A percentile compares a stretch with the other conserved stretches of the same genome.
These are phyloP conservation scores for Oscheius sp. DNA, from an alignment of 1,140 invertebrate species.

Conservation along the genomic window DNA sequence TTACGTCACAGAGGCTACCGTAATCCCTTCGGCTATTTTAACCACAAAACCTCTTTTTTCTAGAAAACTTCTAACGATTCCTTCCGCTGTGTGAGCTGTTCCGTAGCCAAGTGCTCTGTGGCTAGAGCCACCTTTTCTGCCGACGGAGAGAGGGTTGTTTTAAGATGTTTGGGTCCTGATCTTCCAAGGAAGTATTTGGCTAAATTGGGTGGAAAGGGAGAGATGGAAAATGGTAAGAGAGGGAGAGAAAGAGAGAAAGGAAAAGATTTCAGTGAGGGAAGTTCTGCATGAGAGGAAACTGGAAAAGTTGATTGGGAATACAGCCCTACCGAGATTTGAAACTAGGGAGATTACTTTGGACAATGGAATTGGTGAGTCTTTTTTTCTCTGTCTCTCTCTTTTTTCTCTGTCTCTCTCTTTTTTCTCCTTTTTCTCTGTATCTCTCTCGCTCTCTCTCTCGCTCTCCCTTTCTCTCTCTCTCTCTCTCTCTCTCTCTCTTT, in stretches of 20 bases:
- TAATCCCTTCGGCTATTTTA: neutral
- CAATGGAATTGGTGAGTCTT: neutral
- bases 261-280: neutral
- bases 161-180: constrained; percentile 24
- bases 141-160: constrained; percentile 32
- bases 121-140: constrained; percentile 11
- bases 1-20: constrained; percentile 6
- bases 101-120: constrained; percentile 36
- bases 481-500: too few relatives aligned
- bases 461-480: too few relatives aligned
- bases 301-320: constrained; percentile 2
- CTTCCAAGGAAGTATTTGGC: neutral
- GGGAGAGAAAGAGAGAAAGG: neutral
- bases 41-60: too few relatives aligned
- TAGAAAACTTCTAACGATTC: neutral
- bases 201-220: neutral
- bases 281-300: neutral
- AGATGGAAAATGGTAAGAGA: neutral
- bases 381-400: too few relatives aligned
- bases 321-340: neutral
- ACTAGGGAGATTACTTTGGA: neutral
- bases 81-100: constrained; percentile 15
- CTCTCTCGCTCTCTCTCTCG: too few relatives aligned
- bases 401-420: neutral
- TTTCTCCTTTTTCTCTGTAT: too few relatives aligned